phyloP scores from a whole-genome alignment of 2,888 invertebrate species.

The Scaptodrosophila latifasciaeformis region DNA sequence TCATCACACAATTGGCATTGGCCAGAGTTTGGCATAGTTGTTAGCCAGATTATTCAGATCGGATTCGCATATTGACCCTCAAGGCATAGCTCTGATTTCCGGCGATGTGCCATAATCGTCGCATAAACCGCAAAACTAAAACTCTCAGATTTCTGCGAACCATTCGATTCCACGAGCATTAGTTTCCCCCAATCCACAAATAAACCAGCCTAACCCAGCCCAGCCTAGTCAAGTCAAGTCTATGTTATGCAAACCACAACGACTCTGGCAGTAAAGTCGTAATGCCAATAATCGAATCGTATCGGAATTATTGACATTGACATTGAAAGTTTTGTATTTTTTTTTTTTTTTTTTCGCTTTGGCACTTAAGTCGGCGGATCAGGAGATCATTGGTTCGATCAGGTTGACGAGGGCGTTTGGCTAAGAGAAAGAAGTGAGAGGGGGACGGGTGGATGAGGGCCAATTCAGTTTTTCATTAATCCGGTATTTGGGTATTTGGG shows the following conservation, averaged over 20 bases:
- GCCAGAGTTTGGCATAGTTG: constrained; percentile 8
- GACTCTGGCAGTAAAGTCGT: too few species aligned
- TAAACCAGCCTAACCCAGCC: constrained; percentile 23
- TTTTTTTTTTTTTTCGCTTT: constrained; percentile 18
- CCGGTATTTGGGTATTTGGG: constrained; percentile 49
- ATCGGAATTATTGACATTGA: constrained; percentile 61
- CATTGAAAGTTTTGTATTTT: constrained; percentile 50
- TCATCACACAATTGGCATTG: constrained; percentile 40
- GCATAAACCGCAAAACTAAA: constrained; percentile 39
- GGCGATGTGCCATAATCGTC: constrained; percentile 33
- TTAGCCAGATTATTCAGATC: constrained; percentile 23
- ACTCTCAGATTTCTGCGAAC: constrained; percentile 34
- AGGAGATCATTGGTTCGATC: constrained; percentile 35
- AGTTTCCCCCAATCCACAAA: constrained; percentile 10
- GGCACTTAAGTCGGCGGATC: constrained; percentile 27
- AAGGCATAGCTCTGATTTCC: constrained; percentile 43
- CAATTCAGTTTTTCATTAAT: constrained; percentile 36
- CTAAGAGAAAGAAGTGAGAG: constrained; percentile 30
- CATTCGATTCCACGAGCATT: too few species aligned
- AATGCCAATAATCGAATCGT: constrained; percentile 14
- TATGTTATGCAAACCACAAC: too few species aligned
- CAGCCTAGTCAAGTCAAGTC: constrained; percentile 2
- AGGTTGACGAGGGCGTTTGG: neutral
- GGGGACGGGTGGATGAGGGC: neutral
- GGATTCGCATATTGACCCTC: constrained; percentile 39